Percentiles rank a stretch among this genome's conserved stretches.
phyloP scores from a whole-genome alignment of 2,113 vertebrate species.

The Protobothrops mucrosquamatus region DNA sequence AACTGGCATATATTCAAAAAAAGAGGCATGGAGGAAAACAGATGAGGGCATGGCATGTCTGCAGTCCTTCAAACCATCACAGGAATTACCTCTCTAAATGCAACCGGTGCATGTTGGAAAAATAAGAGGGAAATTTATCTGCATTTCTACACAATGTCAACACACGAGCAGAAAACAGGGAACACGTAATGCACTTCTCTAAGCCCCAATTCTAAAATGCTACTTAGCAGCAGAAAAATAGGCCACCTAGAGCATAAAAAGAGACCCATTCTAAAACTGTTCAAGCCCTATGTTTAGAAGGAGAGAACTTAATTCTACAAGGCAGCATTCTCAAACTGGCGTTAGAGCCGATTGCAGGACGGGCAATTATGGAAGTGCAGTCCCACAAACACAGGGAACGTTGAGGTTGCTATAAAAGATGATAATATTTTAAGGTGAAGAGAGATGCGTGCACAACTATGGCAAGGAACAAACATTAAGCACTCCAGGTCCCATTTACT shows the following conservation, averaged over 20 bases:
- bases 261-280: neutral
- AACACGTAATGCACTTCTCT: neutral
- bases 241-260: neutral
- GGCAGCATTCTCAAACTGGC: neutral
- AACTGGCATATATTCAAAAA: neutral
- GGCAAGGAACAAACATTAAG: neutral
- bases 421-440: neutral
- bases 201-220: neutral
- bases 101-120: neutral
- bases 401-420: neutral
- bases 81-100: neutral
- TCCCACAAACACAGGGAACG: neutral
- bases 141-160: neutral
- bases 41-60: neutral
- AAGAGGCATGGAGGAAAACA: neutral
- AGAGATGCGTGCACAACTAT: neutral
- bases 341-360: neutral
- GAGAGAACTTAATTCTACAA: neutral
- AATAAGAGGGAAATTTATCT: too few species aligned
- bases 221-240: neutral
- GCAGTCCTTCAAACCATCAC: neutral
- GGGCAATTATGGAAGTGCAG: neutral
- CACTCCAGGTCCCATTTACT: neutral
- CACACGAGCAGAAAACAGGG: neutral
- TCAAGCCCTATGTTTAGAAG: neutral